A percentile compares a stretch with the other conserved stretches of the same genome.
Evolutionary conservation across 2,797 vertebrate genomes (phyloP).

Genomic region (Hoplostethus atlanticus): DNA sequence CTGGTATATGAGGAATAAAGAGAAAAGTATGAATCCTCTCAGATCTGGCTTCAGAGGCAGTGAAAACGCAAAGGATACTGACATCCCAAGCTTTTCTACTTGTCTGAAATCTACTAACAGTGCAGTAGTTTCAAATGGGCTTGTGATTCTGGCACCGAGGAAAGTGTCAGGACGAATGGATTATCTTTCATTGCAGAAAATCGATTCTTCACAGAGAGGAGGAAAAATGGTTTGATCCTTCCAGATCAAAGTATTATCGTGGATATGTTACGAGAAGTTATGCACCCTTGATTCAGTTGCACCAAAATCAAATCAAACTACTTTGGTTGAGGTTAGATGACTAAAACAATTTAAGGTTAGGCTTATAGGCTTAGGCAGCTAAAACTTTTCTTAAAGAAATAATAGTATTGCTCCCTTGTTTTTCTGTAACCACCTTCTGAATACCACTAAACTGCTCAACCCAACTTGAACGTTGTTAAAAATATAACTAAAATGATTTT

Average conservation of each 20-base stretch:
- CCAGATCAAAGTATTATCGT: neutral
- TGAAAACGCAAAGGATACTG: neutral
- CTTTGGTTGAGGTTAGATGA: too few species aligned
- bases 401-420: neutral
- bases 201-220: neutral
- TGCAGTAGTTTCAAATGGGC: neutral
- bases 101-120: neutral
- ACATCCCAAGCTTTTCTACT: neutral
- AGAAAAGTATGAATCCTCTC: too few species aligned
- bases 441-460: neutral
- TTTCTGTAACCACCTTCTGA: neutral
- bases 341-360: too few species aligned
- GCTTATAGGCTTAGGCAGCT: too few species aligned
- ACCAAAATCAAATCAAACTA: too few species aligned
- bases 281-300: too few species aligned
- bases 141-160: neutral
- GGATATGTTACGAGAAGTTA: too few species aligned
- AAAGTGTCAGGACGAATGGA: too few species aligned
- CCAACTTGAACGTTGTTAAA: neutral
- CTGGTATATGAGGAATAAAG: too few species aligned
- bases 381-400: too few species aligned
- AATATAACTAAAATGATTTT: neutral
- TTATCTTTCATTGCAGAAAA: neutral
- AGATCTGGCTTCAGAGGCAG: neutral
- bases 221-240: neutral